Evolutionary conservation across 1,140 invertebrate genomes (phyloP), one percentile per base, ranked within the genome.

Genomic region (Drosophila arizonae): DNA sequence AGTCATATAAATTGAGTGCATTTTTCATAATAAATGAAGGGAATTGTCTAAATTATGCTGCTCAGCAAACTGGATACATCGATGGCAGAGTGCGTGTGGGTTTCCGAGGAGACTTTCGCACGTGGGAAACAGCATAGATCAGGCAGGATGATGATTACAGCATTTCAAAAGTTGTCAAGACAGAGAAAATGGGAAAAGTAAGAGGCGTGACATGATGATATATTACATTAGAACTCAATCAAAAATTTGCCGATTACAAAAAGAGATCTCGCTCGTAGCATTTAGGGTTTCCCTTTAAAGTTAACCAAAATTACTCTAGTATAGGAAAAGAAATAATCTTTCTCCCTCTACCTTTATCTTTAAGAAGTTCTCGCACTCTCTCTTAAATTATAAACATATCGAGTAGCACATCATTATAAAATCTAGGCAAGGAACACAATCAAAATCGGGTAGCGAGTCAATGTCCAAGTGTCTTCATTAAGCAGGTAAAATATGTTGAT

Each of bases 371-470:
- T 36, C 50, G 28, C 6, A 15, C n/a, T 51, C 43, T 72, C 72
- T 89, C 86, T 79, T 89, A 89, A 90, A 89, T 86, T 90, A 89
- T 90, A 89, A 90, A 90, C 86, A 90, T 79, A 75, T 90, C 86
- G 46, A 62, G 15, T 39, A 45, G 62, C 76, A 90, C 86, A 64
- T 77, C 78, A 77, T 90, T 87, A 84, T 74, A 75, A 63, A 50
- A 67, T 60, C 43, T 73, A 50, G 55, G 52, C 51, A 76, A 76
- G 46, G 64, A 76, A 80, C 33, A 45, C 55, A 60, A 60, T 60
- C 57, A 60, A 48, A 57, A 21, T 30, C 43, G 28, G 15, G 15
- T 28, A 17, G 8, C 41, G 30, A 60, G 57, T 60, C 43, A 46
- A 48, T 60, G 56, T 30, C 41, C 50, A 43, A 67, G 56, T 56